These are phyloP conservation scores for Promerops cafer DNA, from an alignment of 2,113 vertebrate genomes.

Conservation along the genomic window DNA sequence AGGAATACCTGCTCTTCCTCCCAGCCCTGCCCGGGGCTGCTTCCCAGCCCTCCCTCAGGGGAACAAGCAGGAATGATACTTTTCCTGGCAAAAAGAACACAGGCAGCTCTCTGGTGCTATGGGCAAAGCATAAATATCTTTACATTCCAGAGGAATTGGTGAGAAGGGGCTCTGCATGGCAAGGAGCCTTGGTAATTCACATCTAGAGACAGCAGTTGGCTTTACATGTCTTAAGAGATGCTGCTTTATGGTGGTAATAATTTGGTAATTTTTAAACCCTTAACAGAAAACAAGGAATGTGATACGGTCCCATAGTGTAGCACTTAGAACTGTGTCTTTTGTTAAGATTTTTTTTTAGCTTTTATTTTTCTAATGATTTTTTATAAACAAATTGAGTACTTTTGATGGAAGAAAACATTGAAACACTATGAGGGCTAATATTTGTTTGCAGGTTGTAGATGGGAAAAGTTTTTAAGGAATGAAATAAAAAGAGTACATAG, in stretches of 20 bases:
- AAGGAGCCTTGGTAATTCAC: not conserved
- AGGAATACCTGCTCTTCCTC: not conserved
- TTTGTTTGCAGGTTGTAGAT: accelerated
- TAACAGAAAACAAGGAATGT: not conserved
- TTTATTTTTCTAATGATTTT: not conserved
- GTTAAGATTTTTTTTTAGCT: not conserved
- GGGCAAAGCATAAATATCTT: not conserved
- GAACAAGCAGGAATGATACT: not conserved
- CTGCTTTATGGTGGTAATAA: not conserved
- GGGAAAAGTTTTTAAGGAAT: not conserved
- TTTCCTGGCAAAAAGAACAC: not conserved
- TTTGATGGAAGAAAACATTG: not conserved
- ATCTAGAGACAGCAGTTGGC: not conserved
- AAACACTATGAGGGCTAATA: not conserved
- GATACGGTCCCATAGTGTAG: not conserved
- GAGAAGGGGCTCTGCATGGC: not conserved
- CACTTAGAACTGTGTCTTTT: not conserved
- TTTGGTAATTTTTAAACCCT: not conserved
- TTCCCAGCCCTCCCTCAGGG: not conserved
- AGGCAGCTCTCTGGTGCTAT: not conserved
- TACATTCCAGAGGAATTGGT: not conserved
- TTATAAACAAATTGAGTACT: not conserved
- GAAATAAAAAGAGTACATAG: not conserved
- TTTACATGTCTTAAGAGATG: constrained; percentile 36
- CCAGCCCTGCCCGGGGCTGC: not conserved